Conservation (phyloP, 2,113 vertebrate genomes). For the Panthera tigris region DNA sequence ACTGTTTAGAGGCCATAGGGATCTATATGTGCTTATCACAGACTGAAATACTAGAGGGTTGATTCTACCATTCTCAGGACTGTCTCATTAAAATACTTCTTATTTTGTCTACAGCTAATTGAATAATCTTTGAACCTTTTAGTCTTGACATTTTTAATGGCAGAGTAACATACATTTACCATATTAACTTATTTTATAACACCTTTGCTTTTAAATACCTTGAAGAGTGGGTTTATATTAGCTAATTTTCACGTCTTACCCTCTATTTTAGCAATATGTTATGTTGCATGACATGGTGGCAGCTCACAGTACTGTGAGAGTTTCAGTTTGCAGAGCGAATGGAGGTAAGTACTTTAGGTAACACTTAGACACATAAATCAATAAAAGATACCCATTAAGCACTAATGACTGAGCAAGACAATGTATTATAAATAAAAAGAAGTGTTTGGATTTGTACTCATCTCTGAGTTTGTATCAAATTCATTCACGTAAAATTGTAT, state of each 20-base stretch:
- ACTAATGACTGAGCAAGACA: not conserved
- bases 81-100: not conserved
- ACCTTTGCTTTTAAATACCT: not conserved
- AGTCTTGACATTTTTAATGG: not conserved
- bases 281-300: conserved; percentile 99
- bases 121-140: not conserved
- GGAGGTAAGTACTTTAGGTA: conserved; percentile 86
- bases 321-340: conserved; percentile 94
- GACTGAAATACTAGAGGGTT: not conserved
- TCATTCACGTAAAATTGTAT: not conserved
- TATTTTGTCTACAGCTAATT: not conserved
- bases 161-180: not conserved
- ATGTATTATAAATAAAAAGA: not conserved
- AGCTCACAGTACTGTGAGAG: conserved; percentile 95
- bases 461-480: not conserved
- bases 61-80: not conserved
- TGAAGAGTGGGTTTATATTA: not conserved
- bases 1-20: not conserved
- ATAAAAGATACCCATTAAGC: not conserved
- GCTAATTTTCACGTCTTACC: conserved; percentile 36
- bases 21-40: not conserved
- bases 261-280: conserved; percentile 93
- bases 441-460: not conserved
- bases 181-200: not conserved
- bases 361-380: not conserved